Evolutionary conservation across 1,140 invertebrate species (phyloP).

Genomic region (Mylabris phalerata): DNA sequence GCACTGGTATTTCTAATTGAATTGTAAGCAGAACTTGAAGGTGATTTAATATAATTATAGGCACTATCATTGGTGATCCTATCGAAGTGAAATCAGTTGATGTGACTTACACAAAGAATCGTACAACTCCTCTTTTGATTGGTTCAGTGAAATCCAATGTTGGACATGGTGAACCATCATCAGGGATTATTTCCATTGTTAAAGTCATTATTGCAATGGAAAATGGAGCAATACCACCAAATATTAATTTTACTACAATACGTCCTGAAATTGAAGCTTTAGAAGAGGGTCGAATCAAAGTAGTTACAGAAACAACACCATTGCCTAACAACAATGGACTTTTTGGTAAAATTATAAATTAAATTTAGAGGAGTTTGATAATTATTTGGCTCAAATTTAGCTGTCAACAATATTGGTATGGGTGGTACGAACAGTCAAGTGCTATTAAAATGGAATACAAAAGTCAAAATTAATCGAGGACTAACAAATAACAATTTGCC

Average conservation of each 20-base stretch:
- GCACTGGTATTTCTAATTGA: too few relatives aligned
- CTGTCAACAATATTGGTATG: conserved; percentile 57
- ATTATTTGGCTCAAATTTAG: too few relatives aligned
- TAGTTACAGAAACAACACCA: conserved; percentile 58
- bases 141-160: too few relatives aligned
- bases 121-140: too few relatives aligned
- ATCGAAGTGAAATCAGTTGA: too few relatives aligned
- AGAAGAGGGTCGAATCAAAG: conserved; percentile 59
- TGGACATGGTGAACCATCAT: too few relatives aligned
- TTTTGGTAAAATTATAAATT: conserved; percentile 34
- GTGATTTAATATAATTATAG: too few relatives aligned
- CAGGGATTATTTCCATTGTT: conserved; percentile 67
- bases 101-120: too few relatives aligned
- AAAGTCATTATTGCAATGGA: conserved; percentile 76
- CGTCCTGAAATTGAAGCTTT: conserved; percentile 69
- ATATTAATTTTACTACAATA: conserved; percentile 67
- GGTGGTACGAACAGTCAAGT: conserved; percentile 61
- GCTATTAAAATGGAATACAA: conserved; percentile 51
- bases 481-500: conserved; percentile 46
- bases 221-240: conserved; percentile 66
- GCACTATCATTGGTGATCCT: too few relatives aligned
- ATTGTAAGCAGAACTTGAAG: too few relatives aligned
- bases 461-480: conserved; percentile 45
- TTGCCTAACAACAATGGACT: conserved; percentile 51
- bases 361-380: too few relatives aligned